These are phyloP conservation scores for Rhea americana DNA, from an alignment of 2,113 vertebrate species.

Conservation along the genomic window DNA sequence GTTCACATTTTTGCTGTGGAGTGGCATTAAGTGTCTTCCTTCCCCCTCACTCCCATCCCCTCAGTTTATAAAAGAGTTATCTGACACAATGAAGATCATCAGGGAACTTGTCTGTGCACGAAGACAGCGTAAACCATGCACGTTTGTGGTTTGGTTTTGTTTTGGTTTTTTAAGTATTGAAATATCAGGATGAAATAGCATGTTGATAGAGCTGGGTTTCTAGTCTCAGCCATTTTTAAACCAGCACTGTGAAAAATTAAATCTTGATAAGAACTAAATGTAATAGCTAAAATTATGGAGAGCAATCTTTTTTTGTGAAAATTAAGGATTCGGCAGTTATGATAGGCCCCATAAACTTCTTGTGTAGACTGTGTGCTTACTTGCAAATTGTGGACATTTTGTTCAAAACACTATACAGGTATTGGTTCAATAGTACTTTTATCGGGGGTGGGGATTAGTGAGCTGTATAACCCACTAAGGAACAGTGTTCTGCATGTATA, in stretches of 20 bases:
- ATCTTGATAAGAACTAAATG: neutral
- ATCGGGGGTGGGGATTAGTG: neutral
- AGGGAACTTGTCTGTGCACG: neutral
- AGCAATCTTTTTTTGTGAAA: neutral
- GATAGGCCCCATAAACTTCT: neutral
- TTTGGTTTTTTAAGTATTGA: too few relatives aligned
- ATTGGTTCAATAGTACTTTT: neutral
- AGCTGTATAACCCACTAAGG: neutral
- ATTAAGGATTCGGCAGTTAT: neutral
- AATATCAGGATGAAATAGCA: accelerated
- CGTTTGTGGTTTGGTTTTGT: too few relatives aligned
- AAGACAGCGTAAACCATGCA: accelerated
- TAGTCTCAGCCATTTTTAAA: neutral
- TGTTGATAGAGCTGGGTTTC: neutral
- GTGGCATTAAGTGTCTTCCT: neutral
- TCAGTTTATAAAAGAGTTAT: too few relatives aligned
- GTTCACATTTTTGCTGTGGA: neutral
- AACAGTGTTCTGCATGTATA: accelerated
- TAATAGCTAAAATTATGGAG: neutral
- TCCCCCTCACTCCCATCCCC: neutral
- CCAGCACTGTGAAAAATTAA: neutral
- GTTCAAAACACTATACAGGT: neutral
- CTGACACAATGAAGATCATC: neutral
- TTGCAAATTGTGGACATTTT: neutral
- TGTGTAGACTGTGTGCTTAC: neutral